These are phyloP conservation scores for Meganola albula DNA, from an alignment of 2,888 invertebrate species.

Conservation along the genomic window DNA sequence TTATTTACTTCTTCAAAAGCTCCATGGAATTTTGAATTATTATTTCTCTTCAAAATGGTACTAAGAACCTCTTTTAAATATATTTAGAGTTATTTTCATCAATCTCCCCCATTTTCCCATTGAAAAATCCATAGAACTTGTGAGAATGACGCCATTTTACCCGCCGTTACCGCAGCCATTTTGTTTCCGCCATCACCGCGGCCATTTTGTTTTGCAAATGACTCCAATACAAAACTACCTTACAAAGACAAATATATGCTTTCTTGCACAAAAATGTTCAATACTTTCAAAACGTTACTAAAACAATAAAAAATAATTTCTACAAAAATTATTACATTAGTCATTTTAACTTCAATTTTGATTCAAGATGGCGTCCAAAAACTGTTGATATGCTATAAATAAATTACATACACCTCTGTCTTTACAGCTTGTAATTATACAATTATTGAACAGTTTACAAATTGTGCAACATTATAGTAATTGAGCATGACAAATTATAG, in stretches of 20 bases:
- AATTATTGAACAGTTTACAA: constrained; percentile 22
- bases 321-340: constrained; percentile 18
- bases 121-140: no score
- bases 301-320: constrained; percentile 22
- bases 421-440: constrained; percentile 22
- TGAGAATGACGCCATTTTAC: constrained; percentile 12
- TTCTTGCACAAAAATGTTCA: constrained; percentile 38
- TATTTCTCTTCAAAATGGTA: no score
- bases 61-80: no score
- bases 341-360: constrained; percentile 15
- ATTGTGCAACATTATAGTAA: constrained; percentile 33
- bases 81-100: no score
- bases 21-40: no score
- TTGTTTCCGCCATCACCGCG: constrained; percentile 22
- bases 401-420: constrained; percentile 28
- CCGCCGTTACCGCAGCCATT: constrained; percentile 30
- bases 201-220: constrained; percentile 53
- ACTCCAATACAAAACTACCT: constrained; percentile 40
- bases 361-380: constrained; percentile 35
- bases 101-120: no score
- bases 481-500: constrained; percentile 40
- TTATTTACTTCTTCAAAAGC: no score
- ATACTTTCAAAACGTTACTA: constrained; percentile 28
- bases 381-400: constrained; percentile 36
- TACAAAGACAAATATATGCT: constrained; percentile 54